Conservation (phyloP, 2,888 invertebrate species). For the Morpho achilles region DNA sequence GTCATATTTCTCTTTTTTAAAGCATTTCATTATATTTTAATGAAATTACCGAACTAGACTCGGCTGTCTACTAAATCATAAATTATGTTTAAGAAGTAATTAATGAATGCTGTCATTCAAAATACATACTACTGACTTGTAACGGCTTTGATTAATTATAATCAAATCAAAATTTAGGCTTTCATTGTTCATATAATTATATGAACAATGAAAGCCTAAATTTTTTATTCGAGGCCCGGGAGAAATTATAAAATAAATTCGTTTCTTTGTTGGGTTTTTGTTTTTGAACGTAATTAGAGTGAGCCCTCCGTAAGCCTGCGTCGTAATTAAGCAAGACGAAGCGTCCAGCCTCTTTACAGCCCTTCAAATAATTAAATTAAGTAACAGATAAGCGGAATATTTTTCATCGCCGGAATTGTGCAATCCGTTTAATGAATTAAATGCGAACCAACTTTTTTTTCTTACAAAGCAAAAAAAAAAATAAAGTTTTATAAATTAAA, state of each 20-base stretch:
- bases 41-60: no score
- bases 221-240: slow-evolving; percentile 56
- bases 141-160: slow-evolving; percentile 33
- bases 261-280: slow-evolving; percentile 58
- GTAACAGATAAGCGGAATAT: slow-evolving; percentile 43
- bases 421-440: slow-evolving; percentile 27
- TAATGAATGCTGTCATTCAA: no score
- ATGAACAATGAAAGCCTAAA: slow-evolving; percentile 30
- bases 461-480: no score
- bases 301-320: slow-evolving; percentile 34
- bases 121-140: no score
- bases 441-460: no score
- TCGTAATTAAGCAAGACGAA: slow-evolving; percentile 71
- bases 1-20: no score
- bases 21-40: no score
- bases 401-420: slow-evolving; percentile 28
- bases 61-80: no score
- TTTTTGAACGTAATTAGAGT: slow-evolving; percentile 71
- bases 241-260: slow-evolving; percentile 71
- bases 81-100: no score
- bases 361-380: slow-evolving; percentile 59
- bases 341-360: slow-evolving; percentile 48
- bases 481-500: no score
- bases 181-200: slow-evolving; percentile 34
- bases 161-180: no score